Evolutionary conservation across 1,140 invertebrate genomes (phyloP), one percentile per base, ranked within the genome.

Genomic region (Cherax destructor): DNA sequence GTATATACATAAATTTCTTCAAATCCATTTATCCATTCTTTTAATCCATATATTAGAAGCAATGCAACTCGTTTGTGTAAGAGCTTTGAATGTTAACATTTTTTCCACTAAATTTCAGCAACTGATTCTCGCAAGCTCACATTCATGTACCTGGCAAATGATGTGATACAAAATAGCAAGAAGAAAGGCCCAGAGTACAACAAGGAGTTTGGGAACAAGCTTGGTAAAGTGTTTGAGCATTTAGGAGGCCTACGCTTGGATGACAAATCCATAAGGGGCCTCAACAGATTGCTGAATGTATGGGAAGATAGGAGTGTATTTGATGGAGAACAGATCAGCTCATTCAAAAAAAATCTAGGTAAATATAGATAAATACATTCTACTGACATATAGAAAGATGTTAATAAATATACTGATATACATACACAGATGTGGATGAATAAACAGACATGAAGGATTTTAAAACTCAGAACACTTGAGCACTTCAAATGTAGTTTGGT

Each of bases 161-260:
- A 99, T 96, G 98, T 99, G 49, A 99, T 99, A 92, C 99, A 99
- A 94, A 99, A 99, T 94, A 98, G 98, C 94, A 98, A 98, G 94
- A 99, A 99, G 94, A 99, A 99, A 95, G 98, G 98, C 0, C 98
- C 98, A 9, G 98, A 99, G 95, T 99, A 98, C 95, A 97, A 97
- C 16, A 97, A 97, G 94, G 97, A 98, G 94, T 98, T 98, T 95
- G 96, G 96, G 11, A 95, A 95, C 86, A 96, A 97, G 18, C 94
- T 99, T 24, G 96, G 96, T 91, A 97, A 97, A 94, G 97, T 97
- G 2, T 98, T 98, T 93, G 96, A 97, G 92, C 96, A 97, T 92
- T 97, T 99, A 95, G 96, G 96, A 30, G 95, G 95, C 69, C 95
- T 95, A 52, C 95, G 95, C 13, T 96, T 96, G 56, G 96, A 97